phyloP scores from a whole-genome alignment of 1,140 invertebrate species.

The Cyrtorhinus lividipennis region DNA sequence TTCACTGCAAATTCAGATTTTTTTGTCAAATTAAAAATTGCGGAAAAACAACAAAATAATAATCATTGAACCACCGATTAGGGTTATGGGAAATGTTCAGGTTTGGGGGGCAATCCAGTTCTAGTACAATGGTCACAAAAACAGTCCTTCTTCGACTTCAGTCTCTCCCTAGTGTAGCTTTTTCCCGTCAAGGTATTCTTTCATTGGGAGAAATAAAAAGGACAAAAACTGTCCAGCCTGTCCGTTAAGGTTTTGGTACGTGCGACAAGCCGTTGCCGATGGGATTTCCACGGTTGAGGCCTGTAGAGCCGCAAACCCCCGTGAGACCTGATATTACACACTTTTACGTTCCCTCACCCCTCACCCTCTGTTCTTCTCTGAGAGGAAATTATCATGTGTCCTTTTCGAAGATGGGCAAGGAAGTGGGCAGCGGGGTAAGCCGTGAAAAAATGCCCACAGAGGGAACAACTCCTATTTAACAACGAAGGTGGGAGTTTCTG shows the following conservation, averaged over 20 bases:
- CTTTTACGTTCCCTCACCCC: not conserved
- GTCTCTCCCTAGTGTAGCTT: too few species aligned
- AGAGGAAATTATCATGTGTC: not conserved
- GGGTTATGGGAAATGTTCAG: too few species aligned
- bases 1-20: too few species aligned
- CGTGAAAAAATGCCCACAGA: not conserved
- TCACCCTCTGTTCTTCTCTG: not conserved
- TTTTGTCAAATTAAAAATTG: too few species aligned
- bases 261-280: slow-evolving; percentile 1
- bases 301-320: not conserved
- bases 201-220: not conserved
- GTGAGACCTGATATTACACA: slow-evolving; percentile 5
- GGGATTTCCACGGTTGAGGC: not conserved
- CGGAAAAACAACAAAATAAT: too few species aligned
- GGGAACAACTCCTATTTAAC: not conserved
- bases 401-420: not conserved
- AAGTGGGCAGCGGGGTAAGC: not conserved
- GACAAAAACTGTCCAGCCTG: not conserved
- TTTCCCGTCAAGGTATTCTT: too few species aligned
- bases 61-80: too few species aligned
- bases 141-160: too few species aligned
- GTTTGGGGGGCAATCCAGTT: too few species aligned
- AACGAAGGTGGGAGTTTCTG: not conserved
- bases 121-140: too few species aligned
- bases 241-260: slow-evolving; percentile 7